Conservation (phyloP, 2,113 vertebrate genomes). For the Pica pica region DNA sequence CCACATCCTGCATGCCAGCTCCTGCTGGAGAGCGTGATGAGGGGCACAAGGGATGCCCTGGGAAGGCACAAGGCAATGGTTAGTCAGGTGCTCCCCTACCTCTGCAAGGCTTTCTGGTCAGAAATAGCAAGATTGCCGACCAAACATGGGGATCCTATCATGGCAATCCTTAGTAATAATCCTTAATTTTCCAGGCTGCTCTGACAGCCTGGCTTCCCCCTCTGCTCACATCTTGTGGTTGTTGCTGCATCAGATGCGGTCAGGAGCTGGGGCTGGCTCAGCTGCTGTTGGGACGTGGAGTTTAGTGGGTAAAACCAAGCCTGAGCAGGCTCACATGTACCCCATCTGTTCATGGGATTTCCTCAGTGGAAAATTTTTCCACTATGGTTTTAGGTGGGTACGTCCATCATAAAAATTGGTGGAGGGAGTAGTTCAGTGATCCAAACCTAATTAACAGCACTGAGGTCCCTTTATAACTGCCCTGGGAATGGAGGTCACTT, state of each 20-base stretch:
- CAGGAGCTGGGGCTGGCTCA: fast-evolving
- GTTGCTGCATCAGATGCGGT: background rate
- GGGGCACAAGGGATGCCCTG: background rate
- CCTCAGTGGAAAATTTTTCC: background rate
- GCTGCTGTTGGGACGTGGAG: background rate
- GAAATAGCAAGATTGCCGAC: background rate
- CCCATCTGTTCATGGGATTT: background rate
- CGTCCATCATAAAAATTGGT: fast-evolving
- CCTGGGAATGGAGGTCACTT: background rate
- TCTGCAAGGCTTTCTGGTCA: background rate
- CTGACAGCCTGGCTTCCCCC: background rate
- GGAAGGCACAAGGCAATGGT: background rate
- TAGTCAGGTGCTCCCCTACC: background rate
- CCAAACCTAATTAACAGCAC: background rate
- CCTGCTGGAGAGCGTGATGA: background rate
- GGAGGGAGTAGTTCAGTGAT: background rate
- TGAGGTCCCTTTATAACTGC: background rate
- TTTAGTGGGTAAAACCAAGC: background rate
- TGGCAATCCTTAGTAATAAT: background rate
- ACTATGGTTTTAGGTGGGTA: background rate
- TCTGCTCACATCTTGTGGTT: background rate
- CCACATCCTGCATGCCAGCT: background rate
- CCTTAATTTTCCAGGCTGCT: background rate
- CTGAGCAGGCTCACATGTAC: background rate
- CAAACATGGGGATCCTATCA: background rate